Evolutionary conservation across 1,140 invertebrate species (phyloP).

Genomic region (Camponotus floridanus): DNA sequence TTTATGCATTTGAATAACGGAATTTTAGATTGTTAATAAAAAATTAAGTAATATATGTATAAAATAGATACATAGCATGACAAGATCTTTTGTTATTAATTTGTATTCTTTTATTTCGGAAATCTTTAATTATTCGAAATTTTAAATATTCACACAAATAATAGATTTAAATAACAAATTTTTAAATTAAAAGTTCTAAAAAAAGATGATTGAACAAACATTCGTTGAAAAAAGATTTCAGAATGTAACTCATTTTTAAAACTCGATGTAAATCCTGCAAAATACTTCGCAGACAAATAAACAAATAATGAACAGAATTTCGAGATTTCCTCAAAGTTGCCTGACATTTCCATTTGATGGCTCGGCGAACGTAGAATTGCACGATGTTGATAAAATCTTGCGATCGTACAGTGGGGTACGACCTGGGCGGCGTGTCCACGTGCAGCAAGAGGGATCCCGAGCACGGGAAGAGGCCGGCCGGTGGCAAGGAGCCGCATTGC

Average conservation of each 20-base stretch:
- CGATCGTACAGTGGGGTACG: slow-evolving; percentile 92
- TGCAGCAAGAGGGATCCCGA: slow-evolving; percentile 93
- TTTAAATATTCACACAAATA: too few species aligned
- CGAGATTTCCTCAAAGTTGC: neutral
- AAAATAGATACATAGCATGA: neutral
- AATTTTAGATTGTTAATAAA: neutral
- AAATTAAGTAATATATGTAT: slow-evolving; percentile 4
- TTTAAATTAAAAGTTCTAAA: neutral
- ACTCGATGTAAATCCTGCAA: neutral
- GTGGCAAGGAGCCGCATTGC: slow-evolving; percentile 93
- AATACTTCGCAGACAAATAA: neutral
- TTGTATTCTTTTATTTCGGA: neutral
- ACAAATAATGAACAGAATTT: neutral
- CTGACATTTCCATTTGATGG: slow-evolving; percentile 33
- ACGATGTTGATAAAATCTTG: slow-evolving; percentile 76
- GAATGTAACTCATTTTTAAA: neutral
- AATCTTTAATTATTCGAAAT: neutral
- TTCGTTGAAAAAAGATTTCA: neutral
- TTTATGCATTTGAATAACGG: neutral
- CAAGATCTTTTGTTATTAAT: neutral
- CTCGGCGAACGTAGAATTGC: slow-evolving; percentile 68
- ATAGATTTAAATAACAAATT: neutral
- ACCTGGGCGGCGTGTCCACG: slow-evolving; percentile 96
- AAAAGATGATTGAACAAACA: neutral
- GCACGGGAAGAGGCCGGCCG: slow-evolving; percentile 88